Conservation (phyloP, 2,888 invertebrate species). For the Caenorhabditis drosophilae region DNA sequence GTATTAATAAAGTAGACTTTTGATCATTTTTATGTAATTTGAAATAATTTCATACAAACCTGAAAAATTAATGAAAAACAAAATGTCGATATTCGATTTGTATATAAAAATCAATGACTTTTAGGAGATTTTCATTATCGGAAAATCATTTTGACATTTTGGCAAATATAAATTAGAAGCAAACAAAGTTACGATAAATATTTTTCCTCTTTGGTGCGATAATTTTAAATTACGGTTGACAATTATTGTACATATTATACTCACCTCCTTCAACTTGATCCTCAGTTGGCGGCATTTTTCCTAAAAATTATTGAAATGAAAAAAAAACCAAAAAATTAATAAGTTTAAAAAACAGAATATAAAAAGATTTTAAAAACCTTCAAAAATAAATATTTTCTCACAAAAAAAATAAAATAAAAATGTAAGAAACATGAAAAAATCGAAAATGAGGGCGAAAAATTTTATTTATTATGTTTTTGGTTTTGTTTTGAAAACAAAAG, state of each 20-base stretch:
- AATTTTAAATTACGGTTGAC: too few species aligned
- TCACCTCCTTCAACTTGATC: conserved; percentile 33
- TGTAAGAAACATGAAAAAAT: background rate
- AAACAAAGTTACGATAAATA: background rate
- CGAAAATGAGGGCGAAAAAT: background rate
- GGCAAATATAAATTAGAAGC: background rate
- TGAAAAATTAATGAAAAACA: too few species aligned
- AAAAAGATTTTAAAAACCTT: conserved; percentile 2
- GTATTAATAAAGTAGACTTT: background rate
- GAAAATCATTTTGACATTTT: background rate
- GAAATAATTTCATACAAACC: too few species aligned
- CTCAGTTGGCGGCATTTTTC: conserved; percentile 37
- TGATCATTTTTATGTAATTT: background rate
- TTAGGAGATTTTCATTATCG: background rate
- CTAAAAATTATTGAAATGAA: background rate
- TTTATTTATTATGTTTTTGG: too few species aligned
- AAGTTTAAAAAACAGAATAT: background rate
- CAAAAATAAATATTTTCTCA: background rate
- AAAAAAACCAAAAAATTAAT: background rate
- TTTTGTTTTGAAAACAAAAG: background rate
- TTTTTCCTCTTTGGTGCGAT: background rate
- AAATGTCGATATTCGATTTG: too few species aligned
- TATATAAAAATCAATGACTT: background rate
- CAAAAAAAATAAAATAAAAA: background rate
- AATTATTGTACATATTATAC: background rate